These are phyloP conservation scores for Drosophila anomelani DNA, from an alignment of 2,888 invertebrate genomes.

Conservation along the genomic window DNA sequence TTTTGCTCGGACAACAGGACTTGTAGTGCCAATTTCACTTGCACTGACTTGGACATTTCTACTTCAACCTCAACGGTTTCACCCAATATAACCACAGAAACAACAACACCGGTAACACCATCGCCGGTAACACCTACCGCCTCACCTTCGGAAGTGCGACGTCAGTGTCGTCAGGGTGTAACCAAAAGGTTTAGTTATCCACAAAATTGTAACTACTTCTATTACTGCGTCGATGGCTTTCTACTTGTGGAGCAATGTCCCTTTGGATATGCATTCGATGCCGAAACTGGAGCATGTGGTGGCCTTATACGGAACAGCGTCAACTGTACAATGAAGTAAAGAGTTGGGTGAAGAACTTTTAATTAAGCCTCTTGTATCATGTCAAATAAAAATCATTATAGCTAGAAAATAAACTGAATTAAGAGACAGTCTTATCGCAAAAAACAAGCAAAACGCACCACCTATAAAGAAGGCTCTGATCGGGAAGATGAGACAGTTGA, in stretches of 20 bases:
- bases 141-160: conserved; percentile 39
- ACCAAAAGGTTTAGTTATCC: conserved; percentile 62
- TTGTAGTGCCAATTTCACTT: conserved; percentile 34
- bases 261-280: conserved; percentile 65
- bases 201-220: conserved; percentile 68
- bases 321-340: conserved; percentile 32
- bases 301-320: conserved; percentile 31
- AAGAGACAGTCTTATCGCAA: conserved; percentile 56
- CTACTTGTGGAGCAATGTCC: conserved; percentile 79
- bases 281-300: conserved; percentile 42
- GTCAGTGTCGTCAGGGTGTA: conserved; percentile 53
- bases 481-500: conserved; percentile 46
- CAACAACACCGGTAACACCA: not conserved
- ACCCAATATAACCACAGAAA: conserved; percentile 10
- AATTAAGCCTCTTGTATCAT: conserved; percentile 56
- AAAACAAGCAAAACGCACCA: conserved; percentile 10
- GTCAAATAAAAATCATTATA: conserved; percentile 44
- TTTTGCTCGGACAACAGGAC: conserved; percentile 43
- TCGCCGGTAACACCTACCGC: conserved; percentile 2
- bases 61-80: not conserved
- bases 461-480: conserved; percentile 58
- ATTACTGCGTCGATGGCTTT: conserved; percentile 63
- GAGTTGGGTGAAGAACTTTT: conserved; percentile 30
- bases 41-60: conserved; percentile 13
- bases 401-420: conserved; percentile 58